Base-by-base conservation (phyloP, 2,888 invertebrate species). In the Homarus gammarus region DNA sequence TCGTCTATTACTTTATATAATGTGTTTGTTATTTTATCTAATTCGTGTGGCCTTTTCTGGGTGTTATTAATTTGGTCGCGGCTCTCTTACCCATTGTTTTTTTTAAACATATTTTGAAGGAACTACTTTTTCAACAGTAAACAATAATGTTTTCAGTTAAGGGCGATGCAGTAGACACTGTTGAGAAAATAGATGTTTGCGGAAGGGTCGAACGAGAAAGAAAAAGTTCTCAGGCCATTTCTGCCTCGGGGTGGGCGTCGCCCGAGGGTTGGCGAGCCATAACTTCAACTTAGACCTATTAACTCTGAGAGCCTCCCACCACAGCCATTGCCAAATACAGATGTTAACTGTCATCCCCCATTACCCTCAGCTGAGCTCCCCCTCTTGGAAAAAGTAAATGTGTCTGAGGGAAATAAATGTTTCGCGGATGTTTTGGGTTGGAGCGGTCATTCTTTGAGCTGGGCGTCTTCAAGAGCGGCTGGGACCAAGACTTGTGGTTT, bases 271-370 rank as follows among this genome's bases (percentile, higher is more conserved):
- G 68, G 87, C 79, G 82, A 15, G 73, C 87, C 83, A 88, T 88
- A 88, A 84, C 77, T 88, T 56, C 83, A 49, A 83, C 88, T 70
- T 77, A 68, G 78, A 72, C 77, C 89, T 81, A 89, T 89, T 89
- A 89, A 68, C 72, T 70, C 44, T 84, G 84, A 89, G 84, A 84
- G 84, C 84, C 72, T 79, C 84, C 78, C 56, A 89, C 89, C 89
- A n/a, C 89, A 89, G 68, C 51, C 70, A 89, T 89, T 89, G 89
- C 89, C 84, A 70, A 84, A 84, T 89, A 89, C 89, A 89, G 84
- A 84, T 89, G 89, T 89, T 89, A 84, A 89, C 84, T 89, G 89
- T 89, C 89, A 89, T 84, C 78, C 88, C 70, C 78, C 84, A 84
- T 89, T 89, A 89, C 84, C 75, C 88, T 82, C 87, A 40, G 36